Conservation (phyloP, 2,888 invertebrate genomes). For the Tethea ocularis region DNA sequence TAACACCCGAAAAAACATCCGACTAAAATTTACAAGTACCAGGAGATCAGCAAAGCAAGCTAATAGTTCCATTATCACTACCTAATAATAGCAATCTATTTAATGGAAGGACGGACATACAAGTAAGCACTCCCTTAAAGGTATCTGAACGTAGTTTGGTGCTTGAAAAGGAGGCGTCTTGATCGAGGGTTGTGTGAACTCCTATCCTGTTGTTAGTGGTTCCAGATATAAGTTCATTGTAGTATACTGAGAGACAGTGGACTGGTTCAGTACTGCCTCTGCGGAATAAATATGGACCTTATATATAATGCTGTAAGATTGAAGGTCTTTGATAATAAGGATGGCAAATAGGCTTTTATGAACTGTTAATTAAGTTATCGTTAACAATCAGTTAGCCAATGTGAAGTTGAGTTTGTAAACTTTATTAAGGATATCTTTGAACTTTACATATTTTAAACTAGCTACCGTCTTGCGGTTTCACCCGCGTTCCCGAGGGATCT, state of each 20-base stretch:
- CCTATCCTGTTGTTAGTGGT: constrained; percentile 97
- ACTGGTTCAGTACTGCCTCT: constrained; percentile 97
- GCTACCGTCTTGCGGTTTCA: too few relatives aligned
- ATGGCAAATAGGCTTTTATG: not conserved
- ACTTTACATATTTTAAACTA: too few relatives aligned
- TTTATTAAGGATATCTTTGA: not conserved
- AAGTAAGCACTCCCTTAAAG: constrained; percentile 95
- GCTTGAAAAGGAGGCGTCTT: constrained; percentile 90
- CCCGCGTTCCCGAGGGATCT: too few relatives aligned
- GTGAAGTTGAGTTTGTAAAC: too few relatives aligned
- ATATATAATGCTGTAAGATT: not conserved
- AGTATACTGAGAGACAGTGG: constrained; percentile 92
- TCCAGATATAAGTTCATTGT: constrained; percentile 93
- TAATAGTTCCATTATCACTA: constrained; percentile 95
- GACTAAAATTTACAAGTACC: not conserved
- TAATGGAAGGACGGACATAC: constrained; percentile 94
- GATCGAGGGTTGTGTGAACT: constrained; percentile 89
- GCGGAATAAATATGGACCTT: constrained; percentile 21
- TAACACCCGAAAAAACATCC: not conserved
- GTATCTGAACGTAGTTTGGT: constrained; percentile 94
- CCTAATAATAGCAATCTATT: constrained; percentile 95
- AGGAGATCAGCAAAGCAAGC: constrained; percentile 87
- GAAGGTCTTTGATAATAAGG: not conserved
- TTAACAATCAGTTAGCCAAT: too few relatives aligned
- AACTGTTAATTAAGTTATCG: not conserved